Evolutionary conservation across 2,888 invertebrate genomes (phyloP), one percentile per base, ranked within the genome.

Genomic region (Macaria liturata): DNA sequence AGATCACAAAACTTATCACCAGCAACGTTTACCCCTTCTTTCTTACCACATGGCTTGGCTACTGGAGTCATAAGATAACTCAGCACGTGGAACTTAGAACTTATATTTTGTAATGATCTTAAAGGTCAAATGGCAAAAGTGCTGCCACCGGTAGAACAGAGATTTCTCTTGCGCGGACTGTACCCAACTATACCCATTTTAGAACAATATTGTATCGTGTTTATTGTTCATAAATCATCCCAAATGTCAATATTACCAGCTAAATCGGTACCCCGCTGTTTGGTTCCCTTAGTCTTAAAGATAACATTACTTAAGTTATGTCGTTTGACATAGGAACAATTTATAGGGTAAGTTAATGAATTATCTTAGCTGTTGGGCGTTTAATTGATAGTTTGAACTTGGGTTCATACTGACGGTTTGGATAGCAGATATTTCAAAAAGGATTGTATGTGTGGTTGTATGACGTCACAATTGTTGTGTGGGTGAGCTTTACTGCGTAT

Each of bases 191-290:
- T 31, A 47, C 42, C 63, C 66, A 74, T 79, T 80, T 75, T 68
- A 67, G 71, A 77, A 80, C 82, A 84, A 80, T 82, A 78, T 73
- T 77, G 75, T 71, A 63, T 76, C 66, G 68, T 79, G 83, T 83
- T 84, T 82, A 82, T 80, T 79, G 78, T 81, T 76, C 81, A 83
- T 88, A 87, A 86, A 88, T 88, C 86, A 87, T 82, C 64, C 62
- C 53, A 62, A 73, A 79, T 78, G 88, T 86, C 86, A 84, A 86
- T 87, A 86, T 68, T 70, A 75, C 70, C 66, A 70, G 70, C 72
- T 76, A 77, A 79, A 79, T 78, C 75, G 71, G 77, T 69, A 62
- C 52, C 71, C 69, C 57, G 68, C 68, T 67, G 76, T 64, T 70
- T 65, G 57, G 72, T 67, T 68, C 65, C 69, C 67, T 62, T 65